These are phyloP conservation scores for Anomalospiza imberbis DNA, from an alignment of 2,797 vertebrate genomes.

Conservation along the genomic window DNA sequence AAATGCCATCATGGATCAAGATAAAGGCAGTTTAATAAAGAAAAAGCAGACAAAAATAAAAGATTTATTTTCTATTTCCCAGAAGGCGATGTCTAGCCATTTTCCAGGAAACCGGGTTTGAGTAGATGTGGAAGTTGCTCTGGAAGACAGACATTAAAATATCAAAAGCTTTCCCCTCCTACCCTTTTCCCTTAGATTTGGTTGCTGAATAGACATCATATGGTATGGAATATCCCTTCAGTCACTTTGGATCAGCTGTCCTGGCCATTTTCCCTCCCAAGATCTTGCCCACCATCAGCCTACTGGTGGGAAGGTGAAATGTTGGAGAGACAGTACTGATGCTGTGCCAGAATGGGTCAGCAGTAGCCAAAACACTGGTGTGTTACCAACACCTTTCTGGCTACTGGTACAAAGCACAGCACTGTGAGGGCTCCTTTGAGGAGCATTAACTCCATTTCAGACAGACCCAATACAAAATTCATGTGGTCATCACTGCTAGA, in stretches of 20 bases:
- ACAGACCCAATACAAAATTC: not conserved
- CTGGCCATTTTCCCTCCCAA: not conserved
- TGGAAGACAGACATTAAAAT: not conserved
- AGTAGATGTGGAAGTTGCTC: fast-evolving
- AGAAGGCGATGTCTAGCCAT: not conserved
- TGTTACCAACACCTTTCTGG: not conserved
- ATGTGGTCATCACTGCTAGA: not conserved
- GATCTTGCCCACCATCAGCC: not conserved
- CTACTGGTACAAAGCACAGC: not conserved
- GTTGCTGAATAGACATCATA: not conserved
- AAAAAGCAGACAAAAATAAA: not conserved
- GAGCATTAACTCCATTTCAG: not conserved
- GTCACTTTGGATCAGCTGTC: not conserved
- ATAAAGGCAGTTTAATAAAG: not conserved
- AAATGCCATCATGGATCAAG: not conserved
- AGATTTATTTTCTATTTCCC: not conserved
- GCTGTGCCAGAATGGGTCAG: not conserved
- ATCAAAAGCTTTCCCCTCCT: fast-evolving
- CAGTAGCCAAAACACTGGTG: not conserved
- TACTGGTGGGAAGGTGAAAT: not conserved
- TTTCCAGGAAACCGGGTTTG: not conserved
- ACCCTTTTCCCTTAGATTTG: not conserved
- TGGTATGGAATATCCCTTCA: not conserved
- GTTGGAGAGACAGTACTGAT: not conserved
- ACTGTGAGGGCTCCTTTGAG: not conserved